Percentiles rank a stretch among this genome's conserved stretches.
Conservation (phyloP, 2,888 invertebrate species). For the Idaea biselata region DNA sequence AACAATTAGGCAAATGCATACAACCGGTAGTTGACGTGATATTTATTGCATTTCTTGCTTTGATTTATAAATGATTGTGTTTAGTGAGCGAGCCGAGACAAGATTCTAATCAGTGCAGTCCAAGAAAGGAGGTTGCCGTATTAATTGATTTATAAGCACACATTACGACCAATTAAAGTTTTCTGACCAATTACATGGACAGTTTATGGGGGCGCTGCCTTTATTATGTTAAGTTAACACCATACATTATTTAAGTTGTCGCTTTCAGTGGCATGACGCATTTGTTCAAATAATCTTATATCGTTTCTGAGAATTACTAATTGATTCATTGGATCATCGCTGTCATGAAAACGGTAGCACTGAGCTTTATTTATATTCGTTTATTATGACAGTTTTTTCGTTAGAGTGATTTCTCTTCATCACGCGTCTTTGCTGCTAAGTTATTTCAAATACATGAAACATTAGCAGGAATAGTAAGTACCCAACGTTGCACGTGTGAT, state of each 20-base stretch:
- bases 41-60: slow-evolving; percentile 42
- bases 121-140: slow-evolving; percentile 51
- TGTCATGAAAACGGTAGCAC: not conserved
- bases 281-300: slow-evolving; percentile 30
- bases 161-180: slow-evolving; percentile 67
- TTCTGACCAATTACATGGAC: slow-evolving; percentile 51
- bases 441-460: not conserved
- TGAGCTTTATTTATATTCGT: not conserved
- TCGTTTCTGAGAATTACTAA: slow-evolving; percentile 18
- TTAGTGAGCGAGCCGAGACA: slow-evolving; percentile 41
- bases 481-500: too few species aligned
- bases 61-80: slow-evolving; percentile 46
- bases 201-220: slow-evolving; percentile 43
- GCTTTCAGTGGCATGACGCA: slow-evolving; percentile 36
- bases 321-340: slow-evolving; percentile 3
- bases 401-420: not conserved
- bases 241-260: slow-evolving; percentile 43
- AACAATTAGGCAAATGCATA: slow-evolving; percentile 29
- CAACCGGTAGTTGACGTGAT: slow-evolving; percentile 28
- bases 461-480: too few species aligned
- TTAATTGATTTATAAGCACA: slow-evolving; percentile 66
- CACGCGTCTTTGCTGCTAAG: not conserved
- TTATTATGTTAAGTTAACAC: slow-evolving; percentile 42
- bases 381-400: not conserved
- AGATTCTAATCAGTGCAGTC: slow-evolving; percentile 53